phyloP scores from a whole-genome alignment of 2,797 vertebrate genomes.

The Malacoctenus gilli region DNA sequence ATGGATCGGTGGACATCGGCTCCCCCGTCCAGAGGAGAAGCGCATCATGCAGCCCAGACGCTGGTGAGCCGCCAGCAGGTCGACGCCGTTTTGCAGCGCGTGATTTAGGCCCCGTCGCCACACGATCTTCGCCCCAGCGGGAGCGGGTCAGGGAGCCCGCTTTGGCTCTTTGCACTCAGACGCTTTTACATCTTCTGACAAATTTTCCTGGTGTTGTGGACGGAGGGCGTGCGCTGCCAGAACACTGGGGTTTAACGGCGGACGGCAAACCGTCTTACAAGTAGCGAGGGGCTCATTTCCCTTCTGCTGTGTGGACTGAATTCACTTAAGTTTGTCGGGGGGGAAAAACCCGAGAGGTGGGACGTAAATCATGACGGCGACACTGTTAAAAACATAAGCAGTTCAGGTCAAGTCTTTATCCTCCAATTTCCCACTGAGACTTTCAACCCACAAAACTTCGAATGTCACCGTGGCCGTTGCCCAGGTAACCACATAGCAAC shows the following conservation, averaged over 20 bases:
- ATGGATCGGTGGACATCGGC: constrained; percentile 62
- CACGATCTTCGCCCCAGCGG: constrained; percentile 18
- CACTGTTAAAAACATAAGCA: too few relatives aligned
- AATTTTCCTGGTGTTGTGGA: constrained; percentile 2
- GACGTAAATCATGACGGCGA: too few relatives aligned
- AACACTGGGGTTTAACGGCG: constrained; percentile 13
- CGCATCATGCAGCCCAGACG: constrained; percentile 68
- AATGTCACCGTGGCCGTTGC: too few relatives aligned
- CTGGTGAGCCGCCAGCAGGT: constrained; percentile 31
- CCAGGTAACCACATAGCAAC: too few relatives aligned
- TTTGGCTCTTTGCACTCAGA: constrained; percentile 17
- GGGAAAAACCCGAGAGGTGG: too few relatives aligned
- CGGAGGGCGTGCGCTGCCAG: not conserved
- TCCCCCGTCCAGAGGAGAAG: constrained; percentile 28
- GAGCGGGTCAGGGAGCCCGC: constrained; percentile 1
- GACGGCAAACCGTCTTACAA: not conserved
- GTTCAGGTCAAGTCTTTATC: too few relatives aligned
- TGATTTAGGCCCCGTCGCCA: constrained; percentile 24
- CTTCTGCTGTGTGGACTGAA: not conserved
- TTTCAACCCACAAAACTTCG: too few relatives aligned
- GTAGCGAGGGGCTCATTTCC: not conserved
- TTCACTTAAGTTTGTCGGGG: constrained; percentile 1
- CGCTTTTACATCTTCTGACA: constrained; percentile 19
- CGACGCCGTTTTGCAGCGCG: constrained; percentile 15
- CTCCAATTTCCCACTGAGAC: too few relatives aligned